Conservation (phyloP, 2,113 vertebrate genomes). For the Maccullochella peelii region DNA sequence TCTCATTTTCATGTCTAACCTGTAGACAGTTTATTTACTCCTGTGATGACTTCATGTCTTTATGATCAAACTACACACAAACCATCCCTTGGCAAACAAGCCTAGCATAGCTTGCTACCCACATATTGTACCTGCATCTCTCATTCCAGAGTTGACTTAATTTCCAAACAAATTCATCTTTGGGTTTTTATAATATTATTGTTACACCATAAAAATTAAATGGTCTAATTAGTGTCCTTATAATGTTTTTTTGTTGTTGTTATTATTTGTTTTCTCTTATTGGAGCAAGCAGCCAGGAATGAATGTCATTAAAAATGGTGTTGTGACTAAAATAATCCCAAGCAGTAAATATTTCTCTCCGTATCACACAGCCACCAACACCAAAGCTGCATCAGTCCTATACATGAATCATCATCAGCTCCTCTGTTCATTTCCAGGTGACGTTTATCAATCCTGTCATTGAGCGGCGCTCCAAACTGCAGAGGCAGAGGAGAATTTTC, state of each 20-base stretch:
- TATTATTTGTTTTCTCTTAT: background rate
- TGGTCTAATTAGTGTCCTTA: background rate
- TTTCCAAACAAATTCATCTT: background rate
- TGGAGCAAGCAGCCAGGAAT: background rate
- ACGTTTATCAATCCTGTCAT: conserved; percentile 94
- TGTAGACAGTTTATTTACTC: background rate
- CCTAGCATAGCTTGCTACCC: background rate
- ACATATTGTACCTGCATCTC: background rate
- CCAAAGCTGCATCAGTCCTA: background rate
- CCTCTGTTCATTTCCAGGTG: conserved; percentile 82
- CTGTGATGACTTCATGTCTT: background rate
- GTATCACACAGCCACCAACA: background rate
- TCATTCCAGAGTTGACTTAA: background rate
- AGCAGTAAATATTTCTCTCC: background rate
- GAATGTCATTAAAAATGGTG: background rate
- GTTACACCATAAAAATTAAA: background rate
- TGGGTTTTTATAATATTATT: background rate
- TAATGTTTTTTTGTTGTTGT: background rate
- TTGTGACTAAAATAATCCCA: background rate
- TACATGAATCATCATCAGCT: background rate
- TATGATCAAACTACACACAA: background rate
- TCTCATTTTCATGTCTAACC: background rate
- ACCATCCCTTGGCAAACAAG: background rate
- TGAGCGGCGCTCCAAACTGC: conserved; percentile 89
- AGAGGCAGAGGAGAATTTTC: conserved; percentile 93